phyloP scores from a whole-genome alignment of 2,888 invertebrate species.

The Calephelis perditalis region DNA sequence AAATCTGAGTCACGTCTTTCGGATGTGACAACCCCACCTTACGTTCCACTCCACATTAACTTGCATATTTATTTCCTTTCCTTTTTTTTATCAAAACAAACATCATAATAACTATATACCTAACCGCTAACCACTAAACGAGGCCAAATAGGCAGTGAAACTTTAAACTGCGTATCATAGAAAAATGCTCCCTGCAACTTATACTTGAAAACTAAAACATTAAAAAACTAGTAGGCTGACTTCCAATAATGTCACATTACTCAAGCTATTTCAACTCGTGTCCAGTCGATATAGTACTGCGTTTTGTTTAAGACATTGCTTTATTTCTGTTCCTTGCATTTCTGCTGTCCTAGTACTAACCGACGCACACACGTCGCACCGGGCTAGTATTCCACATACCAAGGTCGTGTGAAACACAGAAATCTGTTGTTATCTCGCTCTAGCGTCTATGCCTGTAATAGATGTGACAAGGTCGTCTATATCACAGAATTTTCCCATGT shows the following conservation, averaged over 20 bases:
- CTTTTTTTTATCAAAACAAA: no score
- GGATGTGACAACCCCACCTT: no score
- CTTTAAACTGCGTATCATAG: no score
- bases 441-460: conserved; percentile 32
- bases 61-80: no score
- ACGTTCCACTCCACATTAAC: no score
- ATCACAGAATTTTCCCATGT: conserved; percentile 29
- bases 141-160: no score
- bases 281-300: neutral
- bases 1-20: no score
- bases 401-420: conserved; percentile 45
- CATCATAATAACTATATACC: no score
- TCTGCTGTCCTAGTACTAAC: conserved; percentile 61
- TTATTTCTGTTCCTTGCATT: conserved; percentile 36
- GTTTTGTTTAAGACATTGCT: conserved; percentile 7
- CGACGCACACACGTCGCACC: conserved; percentile 58
- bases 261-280: conserved; percentile 18
- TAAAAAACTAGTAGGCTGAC: no score
- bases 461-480: conserved; percentile 41
- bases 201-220: no score
- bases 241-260: neutral
- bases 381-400: conserved; percentile 58
- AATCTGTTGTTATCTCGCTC: conserved; percentile 46
- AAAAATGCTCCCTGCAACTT: no score
- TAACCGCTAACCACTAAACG: no score